Base-by-base conservation (phyloP, 2,888 invertebrate genomes). In the Stegana nigrithorax region DNA sequence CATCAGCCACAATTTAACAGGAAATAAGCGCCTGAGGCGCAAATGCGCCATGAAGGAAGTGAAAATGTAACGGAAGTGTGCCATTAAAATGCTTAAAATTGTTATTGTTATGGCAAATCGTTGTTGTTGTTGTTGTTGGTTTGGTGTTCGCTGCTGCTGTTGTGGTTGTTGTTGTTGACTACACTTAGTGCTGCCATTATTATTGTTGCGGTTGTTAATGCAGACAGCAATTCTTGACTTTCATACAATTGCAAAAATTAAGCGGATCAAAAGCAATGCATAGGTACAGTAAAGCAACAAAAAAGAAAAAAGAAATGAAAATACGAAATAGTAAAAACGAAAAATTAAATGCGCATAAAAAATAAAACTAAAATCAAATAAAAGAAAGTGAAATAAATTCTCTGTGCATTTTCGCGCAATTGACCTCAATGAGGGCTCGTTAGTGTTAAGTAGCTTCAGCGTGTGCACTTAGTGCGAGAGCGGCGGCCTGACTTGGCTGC, bases 61-160 rank as follows among this genome's bases (percentile, higher is more conserved):
- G 32, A 55, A 32, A 55, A 32, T 55, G 47, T 44, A 45, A 59
- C 45, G 45, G 45, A 59, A 59, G 59, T 59, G 47, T 27, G 44
- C 58, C 58, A 58, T 58, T 58, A 32, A 44, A 39, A 39, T 39
- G 10, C 51, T 55, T 7, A 55, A n/a, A 55, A 36, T 55, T 55
- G 53, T 36, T 55, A 32, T 21, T 29, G 53, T 32, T 50, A 50
- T 26, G 14, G 4, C 5, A 26, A 32, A 32, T 19, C 21, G 2
- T 19, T 32, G 53, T 53, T 19, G 53, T 53, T 53, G 17, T 32
- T 53, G 32, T 19, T 45, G n/a, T n/a, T n/a, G n/a, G n/a, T n/a
- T n/a, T n/a, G n/a, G n/a, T n/a, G n/a, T n/a, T n/a, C n/a, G n/a
- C n/a, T n/a, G n/a, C n/a, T n/a, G n/a, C n/a, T n/a, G n/a, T n/a